A percentile compares a stretch with the other conserved stretches of the same genome.
Conservation (phyloP, 2,113 vertebrate genomes). For the Pachycephala philippinensis region DNA sequence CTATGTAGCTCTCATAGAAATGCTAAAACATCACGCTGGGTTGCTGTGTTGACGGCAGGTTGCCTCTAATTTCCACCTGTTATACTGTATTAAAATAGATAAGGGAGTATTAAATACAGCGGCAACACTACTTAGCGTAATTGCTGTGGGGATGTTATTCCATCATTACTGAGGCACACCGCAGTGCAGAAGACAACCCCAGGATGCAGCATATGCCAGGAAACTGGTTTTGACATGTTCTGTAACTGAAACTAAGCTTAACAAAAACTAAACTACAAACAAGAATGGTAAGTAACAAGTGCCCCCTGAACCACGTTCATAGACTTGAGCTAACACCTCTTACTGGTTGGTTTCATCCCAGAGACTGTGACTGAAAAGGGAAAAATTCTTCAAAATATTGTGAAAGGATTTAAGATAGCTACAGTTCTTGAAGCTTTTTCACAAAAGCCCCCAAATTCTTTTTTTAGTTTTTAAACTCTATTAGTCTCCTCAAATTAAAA, state of each 20-base stretch:
- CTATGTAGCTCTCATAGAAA: background rate
- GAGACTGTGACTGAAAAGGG: background rate
- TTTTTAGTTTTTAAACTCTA: background rate
- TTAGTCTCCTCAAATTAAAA: background rate
- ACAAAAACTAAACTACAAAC: background rate
- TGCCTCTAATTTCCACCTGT: background rate
- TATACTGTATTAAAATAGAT: background rate
- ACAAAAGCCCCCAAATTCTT: background rate
- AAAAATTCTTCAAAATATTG: background rate
- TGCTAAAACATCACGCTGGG: background rate
- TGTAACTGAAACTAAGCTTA: background rate
- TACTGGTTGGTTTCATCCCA: background rate
- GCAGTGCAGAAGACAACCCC: background rate
- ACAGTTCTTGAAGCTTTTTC: background rate
- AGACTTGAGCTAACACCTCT: background rate
- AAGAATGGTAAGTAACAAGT: background rate
- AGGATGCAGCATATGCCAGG: background rate
- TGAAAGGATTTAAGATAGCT: background rate
- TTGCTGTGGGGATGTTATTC: background rate
- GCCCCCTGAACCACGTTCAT: rapidly evolving
- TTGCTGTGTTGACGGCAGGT: background rate
- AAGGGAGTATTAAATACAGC: background rate
- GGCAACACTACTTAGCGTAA: background rate
- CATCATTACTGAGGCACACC: background rate
- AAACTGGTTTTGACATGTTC: background rate